phyloP scores from a whole-genome alignment of 2,888 invertebrate genomes.

The Helicoverpa assulta region DNA sequence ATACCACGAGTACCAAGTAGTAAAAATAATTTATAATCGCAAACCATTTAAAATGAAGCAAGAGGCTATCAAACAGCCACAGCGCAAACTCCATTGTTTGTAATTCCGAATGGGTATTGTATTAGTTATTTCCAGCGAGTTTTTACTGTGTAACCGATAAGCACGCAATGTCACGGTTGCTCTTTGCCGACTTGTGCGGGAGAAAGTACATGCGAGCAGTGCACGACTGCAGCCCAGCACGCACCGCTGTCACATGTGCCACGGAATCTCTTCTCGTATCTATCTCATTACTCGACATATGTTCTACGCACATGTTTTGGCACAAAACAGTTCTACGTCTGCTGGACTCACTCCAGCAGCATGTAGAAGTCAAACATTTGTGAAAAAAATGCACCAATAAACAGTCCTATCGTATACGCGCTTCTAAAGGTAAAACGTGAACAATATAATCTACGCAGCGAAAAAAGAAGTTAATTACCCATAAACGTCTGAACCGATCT shows the following conservation, averaged over 20 bases:
- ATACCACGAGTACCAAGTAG: constrained; percentile 7
- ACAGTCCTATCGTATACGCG: constrained; percentile 24
- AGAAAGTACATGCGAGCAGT: constrained; percentile 70
- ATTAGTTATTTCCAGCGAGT: constrained; percentile 54
- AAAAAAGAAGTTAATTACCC: constrained; percentile 36
- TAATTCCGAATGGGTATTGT: constrained; percentile 56
- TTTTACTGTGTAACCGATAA: constrained; percentile 62
- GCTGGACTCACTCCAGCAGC: constrained; percentile 37
- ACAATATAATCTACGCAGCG: constrained; percentile 37
- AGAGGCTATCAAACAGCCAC: constrained; percentile 46
- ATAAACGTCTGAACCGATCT: constrained; percentile 43
- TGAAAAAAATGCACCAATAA: constrained; percentile 3
- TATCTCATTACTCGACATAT: constrained; percentile 8
- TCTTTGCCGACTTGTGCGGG: constrained; percentile 60
- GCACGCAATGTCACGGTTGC: constrained; percentile 72
- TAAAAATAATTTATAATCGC: constrained; percentile 20
- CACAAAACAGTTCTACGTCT: constrained; percentile 22
- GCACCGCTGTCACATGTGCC: constrained; percentile 4
- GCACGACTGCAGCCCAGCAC: constrained; percentile 20
- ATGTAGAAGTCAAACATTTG: constrained; percentile 22
- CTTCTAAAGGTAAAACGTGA: constrained; percentile 42
- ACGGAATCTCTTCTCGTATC: constrained; percentile 26
- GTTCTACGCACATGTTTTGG: constrained; percentile 19
- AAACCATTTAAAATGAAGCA: constrained; percentile 34
- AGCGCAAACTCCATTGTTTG: constrained; percentile 52